Evolutionary conservation across 2,113 vertebrate genomes (phyloP).

Genomic region (Lepus europaeus): DNA sequence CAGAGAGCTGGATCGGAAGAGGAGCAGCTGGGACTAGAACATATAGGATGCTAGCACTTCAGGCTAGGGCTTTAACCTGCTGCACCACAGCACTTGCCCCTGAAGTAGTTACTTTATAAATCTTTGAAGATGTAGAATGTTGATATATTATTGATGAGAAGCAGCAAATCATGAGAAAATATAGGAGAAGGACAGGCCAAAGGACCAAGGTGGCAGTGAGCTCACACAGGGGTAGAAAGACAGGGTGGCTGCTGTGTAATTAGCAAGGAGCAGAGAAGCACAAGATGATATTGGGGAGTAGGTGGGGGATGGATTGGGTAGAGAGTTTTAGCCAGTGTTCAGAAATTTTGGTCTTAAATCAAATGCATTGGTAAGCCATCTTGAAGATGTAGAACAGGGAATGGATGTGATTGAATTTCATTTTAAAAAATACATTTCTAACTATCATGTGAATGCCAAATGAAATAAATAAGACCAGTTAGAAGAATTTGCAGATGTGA

Average conservation of each 20-base stretch:
- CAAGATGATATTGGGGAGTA: background rate
- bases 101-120: background rate
- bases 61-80: too few relatives aligned
- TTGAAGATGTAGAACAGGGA: background rate
- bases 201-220: background rate
- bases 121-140: background rate
- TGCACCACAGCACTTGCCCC: too few relatives aligned
- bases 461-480: background rate
- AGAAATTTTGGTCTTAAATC: background rate
- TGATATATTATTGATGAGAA: background rate
- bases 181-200: background rate
- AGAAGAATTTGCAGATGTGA: background rate
- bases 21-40: too few relatives aligned
- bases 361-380: background rate
- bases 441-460: background rate
- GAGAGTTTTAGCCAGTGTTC: background rate
- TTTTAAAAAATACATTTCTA: background rate
- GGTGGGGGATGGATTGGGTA: too few relatives aligned
- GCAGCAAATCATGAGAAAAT: background rate
- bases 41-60: too few relatives aligned
- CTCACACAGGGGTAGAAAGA: background rate
- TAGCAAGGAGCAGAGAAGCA: background rate
- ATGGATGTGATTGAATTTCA: background rate
- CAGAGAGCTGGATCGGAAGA: too few relatives aligned
- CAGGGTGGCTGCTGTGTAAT: background rate